Evolutionary conservation across 2,888 invertebrate genomes (phyloP).

Genomic region (Lysandra bellargus): DNA sequence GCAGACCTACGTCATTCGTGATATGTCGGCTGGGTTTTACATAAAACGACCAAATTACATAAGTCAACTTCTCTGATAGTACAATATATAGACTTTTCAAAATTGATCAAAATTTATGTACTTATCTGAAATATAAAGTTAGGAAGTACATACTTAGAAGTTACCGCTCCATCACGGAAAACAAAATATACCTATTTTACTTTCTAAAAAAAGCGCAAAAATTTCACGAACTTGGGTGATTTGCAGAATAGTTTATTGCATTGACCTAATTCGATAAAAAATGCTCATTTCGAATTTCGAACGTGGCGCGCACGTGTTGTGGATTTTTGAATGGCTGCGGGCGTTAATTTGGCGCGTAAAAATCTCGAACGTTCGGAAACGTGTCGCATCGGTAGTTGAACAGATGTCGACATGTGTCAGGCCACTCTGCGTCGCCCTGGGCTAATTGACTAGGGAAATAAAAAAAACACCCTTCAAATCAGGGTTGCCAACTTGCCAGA

Average conservation of each 20-base stretch:
- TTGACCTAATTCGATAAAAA: conserved; percentile 20
- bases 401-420: conserved; percentile 78
- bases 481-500: conserved; percentile 37
- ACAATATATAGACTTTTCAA: no score
- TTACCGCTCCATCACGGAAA: neutral
- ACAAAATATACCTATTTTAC: neutral
- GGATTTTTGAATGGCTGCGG: conserved; percentile 56
- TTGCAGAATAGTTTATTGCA: conserved; percentile 10
- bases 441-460: conserved; percentile 73
- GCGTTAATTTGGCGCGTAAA: conserved; percentile 68
- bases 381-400: conserved; percentile 69
- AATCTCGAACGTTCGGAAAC: conserved; percentile 69
- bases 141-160: no score
- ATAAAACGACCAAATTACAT: no score
- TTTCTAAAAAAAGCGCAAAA: conserved; percentile 23
- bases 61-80: no score
- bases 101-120: no score
- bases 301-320: conserved; percentile 45
- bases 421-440: conserved; percentile 52
- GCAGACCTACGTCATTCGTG: no score
- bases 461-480: conserved; percentile 40
- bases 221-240: neutral
- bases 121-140: no score
- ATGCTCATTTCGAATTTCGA: conserved; percentile 29
- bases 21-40: no score